phyloP scores from a whole-genome alignment of 2,113 vertebrate species.

The Leucosticte australis region DNA sequence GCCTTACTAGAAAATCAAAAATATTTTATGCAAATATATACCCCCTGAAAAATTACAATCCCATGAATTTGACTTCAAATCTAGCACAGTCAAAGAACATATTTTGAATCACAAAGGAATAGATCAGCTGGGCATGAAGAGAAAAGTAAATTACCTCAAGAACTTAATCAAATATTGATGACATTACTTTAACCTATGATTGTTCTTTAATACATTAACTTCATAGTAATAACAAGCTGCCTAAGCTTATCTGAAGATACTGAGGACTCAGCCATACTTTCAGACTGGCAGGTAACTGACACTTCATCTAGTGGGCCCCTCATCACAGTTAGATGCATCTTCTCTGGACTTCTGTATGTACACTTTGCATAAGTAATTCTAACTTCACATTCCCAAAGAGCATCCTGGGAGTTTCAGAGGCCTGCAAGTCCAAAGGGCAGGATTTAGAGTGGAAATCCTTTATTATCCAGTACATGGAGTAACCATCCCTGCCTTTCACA shows the following conservation, averaged over 20 bases:
- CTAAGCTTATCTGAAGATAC: background rate
- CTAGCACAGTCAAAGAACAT: fast-evolving
- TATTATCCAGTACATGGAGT: background rate
- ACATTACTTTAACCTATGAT: background rate
- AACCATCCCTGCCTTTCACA: background rate
- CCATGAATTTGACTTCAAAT: background rate
- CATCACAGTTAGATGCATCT: background rate
- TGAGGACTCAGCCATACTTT: background rate
- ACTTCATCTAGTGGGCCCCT: background rate
- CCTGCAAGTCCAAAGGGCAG: background rate
- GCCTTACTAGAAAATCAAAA: background rate
- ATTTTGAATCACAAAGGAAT: background rate
- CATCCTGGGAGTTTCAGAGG: background rate
- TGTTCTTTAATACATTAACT: background rate
- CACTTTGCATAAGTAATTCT: background rate
- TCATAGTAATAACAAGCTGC: background rate
- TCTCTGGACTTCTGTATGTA: background rate
- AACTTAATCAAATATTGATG: background rate
- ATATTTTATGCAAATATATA: background rate
- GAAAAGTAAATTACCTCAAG: background rate
- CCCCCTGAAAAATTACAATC: background rate
- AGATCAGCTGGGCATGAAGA: background rate
- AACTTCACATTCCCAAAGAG: background rate
- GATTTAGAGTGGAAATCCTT: background rate
- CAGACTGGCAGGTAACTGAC: background rate